These are phyloP conservation scores for Arctocebus calabarensis DNA, from an alignment of 2,797 vertebrate genomes.

Conservation along the genomic window DNA sequence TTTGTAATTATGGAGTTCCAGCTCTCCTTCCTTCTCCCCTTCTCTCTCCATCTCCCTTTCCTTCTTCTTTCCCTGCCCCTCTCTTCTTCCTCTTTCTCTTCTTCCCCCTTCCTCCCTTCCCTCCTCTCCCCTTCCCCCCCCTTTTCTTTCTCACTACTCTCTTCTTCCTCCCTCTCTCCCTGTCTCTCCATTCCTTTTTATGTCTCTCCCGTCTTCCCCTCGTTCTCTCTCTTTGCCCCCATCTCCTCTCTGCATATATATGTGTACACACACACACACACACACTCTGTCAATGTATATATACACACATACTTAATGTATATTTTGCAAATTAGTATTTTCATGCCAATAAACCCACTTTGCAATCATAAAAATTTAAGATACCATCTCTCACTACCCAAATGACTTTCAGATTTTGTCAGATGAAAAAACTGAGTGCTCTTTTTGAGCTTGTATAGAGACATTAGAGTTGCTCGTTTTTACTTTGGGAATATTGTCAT, in stretches of 20 bases:
- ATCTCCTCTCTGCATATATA: too few species aligned
- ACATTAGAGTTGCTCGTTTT: neutral
- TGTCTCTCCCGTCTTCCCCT: too few species aligned
- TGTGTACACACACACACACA: neutral
- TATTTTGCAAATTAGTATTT: conserved; percentile 51
- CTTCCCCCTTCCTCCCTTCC: too few species aligned
- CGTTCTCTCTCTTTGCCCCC: too few species aligned
- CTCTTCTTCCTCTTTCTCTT: neutral
- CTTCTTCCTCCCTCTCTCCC: too few species aligned
- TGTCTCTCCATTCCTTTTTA: too few species aligned
- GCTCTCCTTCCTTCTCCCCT: neutral
- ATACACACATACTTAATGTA: neutral
- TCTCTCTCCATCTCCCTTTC: too few species aligned
- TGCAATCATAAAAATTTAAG: conserved; percentile 43
- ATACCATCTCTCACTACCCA: neutral
- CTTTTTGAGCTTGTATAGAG: neutral
- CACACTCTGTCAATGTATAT: neutral
- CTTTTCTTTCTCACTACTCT: too few species aligned
- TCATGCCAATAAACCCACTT: neutral
- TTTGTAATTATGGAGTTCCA: neutral
- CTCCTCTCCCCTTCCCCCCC: too few species aligned
- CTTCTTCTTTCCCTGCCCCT: neutral
- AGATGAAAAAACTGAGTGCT: neutral
- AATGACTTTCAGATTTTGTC: conserved; percentile 23
- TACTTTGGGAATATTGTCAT: neutral